Percentiles rank a stretch among this genome's conserved stretches.
Evolutionary conservation across 2,888 invertebrate genomes (phyloP).

Genomic region (Celastrina argiolus): DNA sequence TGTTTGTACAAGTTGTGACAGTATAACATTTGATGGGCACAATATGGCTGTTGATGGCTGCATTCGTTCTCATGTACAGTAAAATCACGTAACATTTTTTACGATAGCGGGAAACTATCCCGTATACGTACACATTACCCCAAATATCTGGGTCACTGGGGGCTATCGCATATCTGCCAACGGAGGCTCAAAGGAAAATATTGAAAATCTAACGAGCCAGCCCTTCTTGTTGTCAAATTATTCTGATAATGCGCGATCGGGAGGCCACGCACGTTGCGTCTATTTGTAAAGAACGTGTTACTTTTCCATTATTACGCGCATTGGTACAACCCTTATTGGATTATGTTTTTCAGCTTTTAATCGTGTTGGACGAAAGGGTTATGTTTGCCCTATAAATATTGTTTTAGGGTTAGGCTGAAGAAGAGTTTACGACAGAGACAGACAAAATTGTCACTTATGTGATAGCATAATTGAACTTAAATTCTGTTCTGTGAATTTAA

Average conservation of each 20-base stretch:
- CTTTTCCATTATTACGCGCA: slow-evolving; percentile 22
- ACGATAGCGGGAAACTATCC: neutral
- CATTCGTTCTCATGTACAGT: neutral
- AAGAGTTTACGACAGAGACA: too few relatives aligned
- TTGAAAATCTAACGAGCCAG: slow-evolving; percentile 23
- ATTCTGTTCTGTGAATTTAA: too few relatives aligned
- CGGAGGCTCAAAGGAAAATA: neutral
- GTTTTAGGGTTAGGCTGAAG: too few relatives aligned
- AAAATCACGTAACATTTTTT: neutral
- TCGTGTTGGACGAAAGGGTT: too few relatives aligned
- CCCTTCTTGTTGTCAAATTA: slow-evolving; percentile 24
- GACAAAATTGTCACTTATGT: too few relatives aligned
- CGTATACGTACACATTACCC: slow-evolving; percentile 6
- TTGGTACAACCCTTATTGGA: slow-evolving; percentile 10
- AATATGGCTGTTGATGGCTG: neutral
- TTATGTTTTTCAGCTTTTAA: slow-evolving; percentile 11
- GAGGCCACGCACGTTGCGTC: slow-evolving; percentile 21
- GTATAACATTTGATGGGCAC: neutral
- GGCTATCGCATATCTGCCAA: neutral
- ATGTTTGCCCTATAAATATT: too few relatives aligned
- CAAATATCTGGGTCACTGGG: slow-evolving; percentile 6
- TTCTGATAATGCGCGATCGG: slow-evolving; percentile 15
- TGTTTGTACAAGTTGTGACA: neutral
- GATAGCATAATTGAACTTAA: too few relatives aligned
- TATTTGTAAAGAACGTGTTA: slow-evolving; percentile 25